Percentiles rank a stretch among this genome's conserved stretches.
These are phyloP conservation scores for Varanus komodoensis DNA, from an alignment of 2,113 vertebrate species.

Conservation along the genomic window DNA sequence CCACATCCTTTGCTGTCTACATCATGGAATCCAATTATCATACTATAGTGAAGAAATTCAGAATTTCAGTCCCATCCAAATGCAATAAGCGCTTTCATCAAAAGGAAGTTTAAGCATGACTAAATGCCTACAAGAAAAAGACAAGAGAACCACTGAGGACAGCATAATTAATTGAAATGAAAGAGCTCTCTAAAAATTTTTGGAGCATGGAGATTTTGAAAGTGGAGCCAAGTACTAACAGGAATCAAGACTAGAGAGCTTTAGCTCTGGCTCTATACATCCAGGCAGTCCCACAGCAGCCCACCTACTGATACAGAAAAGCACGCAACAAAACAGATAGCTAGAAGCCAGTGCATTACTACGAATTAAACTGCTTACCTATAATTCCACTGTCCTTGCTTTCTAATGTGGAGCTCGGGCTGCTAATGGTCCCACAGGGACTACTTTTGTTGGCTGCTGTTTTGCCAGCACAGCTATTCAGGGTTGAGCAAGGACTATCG, in stretches of 20 bases:
- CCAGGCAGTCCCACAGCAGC: not conserved
- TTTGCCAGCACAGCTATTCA: slow-evolving; percentile 88
- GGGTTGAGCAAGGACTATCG: slow-evolving; percentile 96
- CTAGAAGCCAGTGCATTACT: not conserved
- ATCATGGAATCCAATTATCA: not conserved
- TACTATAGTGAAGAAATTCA: slow-evolving; percentile 2
- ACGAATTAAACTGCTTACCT: slow-evolving; percentile 80
- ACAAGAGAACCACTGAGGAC: not conserved
- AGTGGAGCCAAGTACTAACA: fast-evolving
- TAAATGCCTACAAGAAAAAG: slow-evolving; percentile 21
- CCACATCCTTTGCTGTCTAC: not conserved
- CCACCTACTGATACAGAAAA: not conserved
- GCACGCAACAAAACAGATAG: not conserved
- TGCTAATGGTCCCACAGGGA: slow-evolving; percentile 94
- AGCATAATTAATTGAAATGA: not conserved
- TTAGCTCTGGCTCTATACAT: not conserved
- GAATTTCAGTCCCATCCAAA: not conserved
- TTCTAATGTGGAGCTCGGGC: slow-evolving; percentile 97
- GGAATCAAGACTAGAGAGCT: fast-evolving
- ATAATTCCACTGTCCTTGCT: slow-evolving; percentile 99
- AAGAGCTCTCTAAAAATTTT: not conserved
- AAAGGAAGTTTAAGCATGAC: not conserved
- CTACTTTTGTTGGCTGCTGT: slow-evolving; percentile 83
- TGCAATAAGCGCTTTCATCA: not conserved
- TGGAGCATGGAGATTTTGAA: not conserved